Conservation (phyloP, 2,888 invertebrate genomes). For the Hypolimnas misippus region DNA sequence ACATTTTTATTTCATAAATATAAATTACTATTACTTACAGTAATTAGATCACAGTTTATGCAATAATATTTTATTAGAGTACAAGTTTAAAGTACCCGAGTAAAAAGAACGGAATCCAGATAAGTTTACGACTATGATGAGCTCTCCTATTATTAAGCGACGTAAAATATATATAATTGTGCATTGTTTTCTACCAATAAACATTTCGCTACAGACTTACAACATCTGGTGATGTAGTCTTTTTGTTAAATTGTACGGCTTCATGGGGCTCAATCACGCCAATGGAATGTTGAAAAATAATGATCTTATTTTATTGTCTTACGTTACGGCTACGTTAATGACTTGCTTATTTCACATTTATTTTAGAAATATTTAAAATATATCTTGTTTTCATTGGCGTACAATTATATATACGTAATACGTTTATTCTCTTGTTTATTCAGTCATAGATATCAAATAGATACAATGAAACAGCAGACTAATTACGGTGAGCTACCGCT, state of each 20-base stretch:
- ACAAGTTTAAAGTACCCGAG: conserved; percentile 55
- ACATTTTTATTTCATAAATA: too few species aligned
- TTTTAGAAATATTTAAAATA: too few species aligned
- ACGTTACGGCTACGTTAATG: too few species aligned
- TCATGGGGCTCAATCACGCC: conserved; percentile 44
- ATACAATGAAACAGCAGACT: too few species aligned
- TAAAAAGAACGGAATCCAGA: conserved; percentile 31
- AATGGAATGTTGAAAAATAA: not conserved
- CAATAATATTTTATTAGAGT: not conserved
- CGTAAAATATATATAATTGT: conserved; percentile 49
- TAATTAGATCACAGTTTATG: not conserved
- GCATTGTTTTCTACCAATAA: conserved; percentile 49
- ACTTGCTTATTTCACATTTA: too few species aligned
- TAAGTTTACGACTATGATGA: conserved; percentile 42
- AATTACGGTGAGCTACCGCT: too few species aligned
- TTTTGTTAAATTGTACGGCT: conserved; percentile 60
- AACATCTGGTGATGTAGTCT: conserved; percentile 47
- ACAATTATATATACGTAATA: too few species aligned
- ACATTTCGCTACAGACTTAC: conserved; percentile 35
- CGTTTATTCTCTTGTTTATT: too few species aligned
- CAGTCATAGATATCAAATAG: too few species aligned
- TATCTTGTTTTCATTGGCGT: too few species aligned
- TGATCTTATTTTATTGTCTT: conserved; percentile 16
- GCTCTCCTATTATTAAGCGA: conserved; percentile 44
- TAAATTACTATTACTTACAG: too few species aligned